Evolutionary conservation across 2,113 vertebrate species (phyloP).

Genomic region (Hyperopisus bebe): DNA sequence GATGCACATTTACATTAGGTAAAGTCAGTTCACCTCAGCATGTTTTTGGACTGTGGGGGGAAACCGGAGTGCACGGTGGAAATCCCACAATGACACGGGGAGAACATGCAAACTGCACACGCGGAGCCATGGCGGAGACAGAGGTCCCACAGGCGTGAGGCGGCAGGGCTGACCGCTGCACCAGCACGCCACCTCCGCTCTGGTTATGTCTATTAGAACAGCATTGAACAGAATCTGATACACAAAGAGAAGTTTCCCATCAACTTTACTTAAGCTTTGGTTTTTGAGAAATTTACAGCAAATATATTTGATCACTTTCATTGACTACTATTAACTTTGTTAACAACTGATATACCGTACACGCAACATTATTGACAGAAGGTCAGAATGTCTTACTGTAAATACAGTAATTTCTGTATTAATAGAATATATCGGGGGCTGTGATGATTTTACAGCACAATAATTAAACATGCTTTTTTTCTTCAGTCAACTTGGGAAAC

Average conservation of each 20-base stretch:
- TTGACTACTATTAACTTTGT: background rate
- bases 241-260: background rate
- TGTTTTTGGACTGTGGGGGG: background rate
- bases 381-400: background rate
- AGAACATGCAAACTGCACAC: background rate
- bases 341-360: background rate
- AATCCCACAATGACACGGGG: background rate
- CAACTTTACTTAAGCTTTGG: background rate
- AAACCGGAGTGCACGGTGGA: background rate
- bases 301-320: background rate
- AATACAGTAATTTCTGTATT: background rate
- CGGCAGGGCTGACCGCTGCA: background rate
- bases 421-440: background rate
- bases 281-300: background rate
- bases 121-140: background rate
- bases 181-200: background rate
- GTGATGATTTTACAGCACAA: background rate
- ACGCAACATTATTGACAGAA: background rate
- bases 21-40: background rate
- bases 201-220: background rate
- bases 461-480: background rate
- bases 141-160: background rate
- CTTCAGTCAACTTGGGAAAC: constrained; percentile 38
- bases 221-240: background rate
- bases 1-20: background rate